A percentile compares a stretch with the other conserved stretches of the same genome.
These are phyloP conservation scores for Apeira syringaria DNA, from an alignment of 2,888 invertebrate genomes.

Conservation along the genomic window DNA sequence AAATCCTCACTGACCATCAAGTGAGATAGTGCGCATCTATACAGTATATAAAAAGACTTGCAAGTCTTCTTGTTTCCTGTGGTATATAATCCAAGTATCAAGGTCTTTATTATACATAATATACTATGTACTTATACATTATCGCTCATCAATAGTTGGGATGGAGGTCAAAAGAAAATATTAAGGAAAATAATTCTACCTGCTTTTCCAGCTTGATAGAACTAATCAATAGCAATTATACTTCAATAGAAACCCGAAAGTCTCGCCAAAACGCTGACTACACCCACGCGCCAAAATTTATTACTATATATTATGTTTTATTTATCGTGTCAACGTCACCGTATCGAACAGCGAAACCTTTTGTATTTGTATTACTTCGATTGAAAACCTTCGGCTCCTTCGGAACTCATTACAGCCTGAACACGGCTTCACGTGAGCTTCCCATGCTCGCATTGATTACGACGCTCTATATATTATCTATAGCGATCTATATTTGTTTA, in stretches of 20 bases:
- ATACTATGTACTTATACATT: too few species aligned
- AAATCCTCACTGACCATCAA: too few species aligned
- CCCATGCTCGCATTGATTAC: conserved; percentile 18
- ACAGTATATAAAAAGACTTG: too few species aligned
- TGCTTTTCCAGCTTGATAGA: too few species aligned
- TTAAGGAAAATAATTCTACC: too few species aligned
- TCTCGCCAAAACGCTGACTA: conserved; percentile 1
- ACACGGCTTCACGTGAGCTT: conserved; percentile 12
- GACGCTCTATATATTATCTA: conserved; percentile 7
- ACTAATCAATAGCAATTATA: neutral
- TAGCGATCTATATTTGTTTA: conserved; percentile 9
- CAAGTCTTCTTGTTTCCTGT: too few species aligned
- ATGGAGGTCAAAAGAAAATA: too few species aligned
- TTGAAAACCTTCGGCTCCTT: conserved; percentile 12
- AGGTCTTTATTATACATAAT: too few species aligned
- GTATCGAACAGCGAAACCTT: conserved; percentile 13
- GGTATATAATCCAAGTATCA: too few species aligned
- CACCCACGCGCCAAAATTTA: conserved; percentile 3
- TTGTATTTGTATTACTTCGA: conserved; percentile 15
- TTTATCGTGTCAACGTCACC: neutral
- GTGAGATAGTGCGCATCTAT: too few species aligned
- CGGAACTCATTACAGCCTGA: conserved; percentile 14
- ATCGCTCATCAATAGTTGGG: too few species aligned
- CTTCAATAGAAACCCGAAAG: neutral
- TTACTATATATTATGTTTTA: too few species aligned